Conservation (phyloP, 2,113 vertebrate genomes). For the Miniopterus natalensis region DNA sequence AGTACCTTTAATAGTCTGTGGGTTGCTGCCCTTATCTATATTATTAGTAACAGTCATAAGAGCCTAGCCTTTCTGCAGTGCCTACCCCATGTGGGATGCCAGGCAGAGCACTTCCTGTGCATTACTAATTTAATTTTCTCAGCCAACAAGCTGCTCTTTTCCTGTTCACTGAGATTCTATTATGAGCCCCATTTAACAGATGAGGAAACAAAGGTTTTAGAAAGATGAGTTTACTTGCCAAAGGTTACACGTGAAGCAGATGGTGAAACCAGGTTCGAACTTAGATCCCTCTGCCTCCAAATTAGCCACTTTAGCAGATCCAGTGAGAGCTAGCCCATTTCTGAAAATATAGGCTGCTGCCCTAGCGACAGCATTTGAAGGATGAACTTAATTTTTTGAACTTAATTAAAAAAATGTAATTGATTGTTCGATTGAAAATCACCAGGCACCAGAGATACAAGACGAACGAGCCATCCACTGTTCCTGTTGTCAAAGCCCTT, state of each 20-base stretch:
- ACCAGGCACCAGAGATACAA: background rate
- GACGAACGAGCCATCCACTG: background rate
- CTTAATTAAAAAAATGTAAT: background rate
- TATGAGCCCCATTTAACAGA: background rate
- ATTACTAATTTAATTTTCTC: background rate
- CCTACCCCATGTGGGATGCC: fast-evolving
- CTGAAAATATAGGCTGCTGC: background rate
- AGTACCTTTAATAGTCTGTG: background rate
- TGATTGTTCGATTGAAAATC: background rate
- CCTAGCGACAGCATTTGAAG: background rate
- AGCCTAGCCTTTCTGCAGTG: background rate
- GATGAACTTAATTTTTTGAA: background rate
- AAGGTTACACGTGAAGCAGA: background rate
- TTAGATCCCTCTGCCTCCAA: background rate
- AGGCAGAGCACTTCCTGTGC: background rate
- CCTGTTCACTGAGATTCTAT: background rate
- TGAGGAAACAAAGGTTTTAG: background rate
- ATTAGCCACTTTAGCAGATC: background rate
- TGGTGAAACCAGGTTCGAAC: background rate
- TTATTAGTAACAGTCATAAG: background rate
- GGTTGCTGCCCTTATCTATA: background rate
- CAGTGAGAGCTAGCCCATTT: background rate
- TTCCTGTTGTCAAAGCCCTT: background rate
- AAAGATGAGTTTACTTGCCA: background rate
- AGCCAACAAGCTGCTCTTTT: background rate